phyloP scores from a whole-genome alignment of 1,140 invertebrate genomes.

The Sycobia sp. region DNA sequence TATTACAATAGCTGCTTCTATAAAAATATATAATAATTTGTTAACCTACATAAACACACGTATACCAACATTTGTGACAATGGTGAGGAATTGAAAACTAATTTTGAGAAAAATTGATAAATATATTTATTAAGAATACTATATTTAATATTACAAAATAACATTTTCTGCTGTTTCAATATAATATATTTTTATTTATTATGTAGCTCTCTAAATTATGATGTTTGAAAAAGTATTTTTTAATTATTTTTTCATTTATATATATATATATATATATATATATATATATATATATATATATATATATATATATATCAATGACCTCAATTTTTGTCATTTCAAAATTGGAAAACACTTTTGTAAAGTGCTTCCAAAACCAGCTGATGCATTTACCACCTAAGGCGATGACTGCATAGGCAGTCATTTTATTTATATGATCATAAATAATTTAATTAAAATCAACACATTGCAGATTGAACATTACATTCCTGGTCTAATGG shows the following conservation, averaged over 20 bases:
- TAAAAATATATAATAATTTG: constrained; percentile 62
- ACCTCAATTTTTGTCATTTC: too few relatives aligned
- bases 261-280: constrained; percentile 5
- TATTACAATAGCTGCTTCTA: constrained; percentile 61
- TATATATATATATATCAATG: too few relatives aligned
- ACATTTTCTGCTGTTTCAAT: too few relatives aligned
- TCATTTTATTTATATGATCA: too few relatives aligned
- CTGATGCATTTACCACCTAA: too few relatives aligned
- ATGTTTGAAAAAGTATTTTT: too few relatives aligned
- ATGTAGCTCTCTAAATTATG: too few relatives aligned
- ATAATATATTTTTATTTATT: too few relatives aligned
- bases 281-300: too few relatives aligned
- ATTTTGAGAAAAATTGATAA: background rate
- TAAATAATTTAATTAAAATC: constrained; percentile 14
- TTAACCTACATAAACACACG: constrained; percentile 66
- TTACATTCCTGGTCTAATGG: constrained; percentile 71
- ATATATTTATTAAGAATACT: background rate
- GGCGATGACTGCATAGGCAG: too few relatives aligned
- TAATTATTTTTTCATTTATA: background rate
- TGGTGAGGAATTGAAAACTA: constrained; percentile 57
- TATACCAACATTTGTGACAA: constrained; percentile 66
- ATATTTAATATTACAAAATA: constrained; percentile 4
- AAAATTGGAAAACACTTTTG: too few relatives aligned
- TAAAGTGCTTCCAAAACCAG: too few relatives aligned
- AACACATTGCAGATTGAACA: constrained; percentile 65